Conservation (phyloP, 2,797 vertebrate genomes). For the Pygocentrus nattereri region DNA sequence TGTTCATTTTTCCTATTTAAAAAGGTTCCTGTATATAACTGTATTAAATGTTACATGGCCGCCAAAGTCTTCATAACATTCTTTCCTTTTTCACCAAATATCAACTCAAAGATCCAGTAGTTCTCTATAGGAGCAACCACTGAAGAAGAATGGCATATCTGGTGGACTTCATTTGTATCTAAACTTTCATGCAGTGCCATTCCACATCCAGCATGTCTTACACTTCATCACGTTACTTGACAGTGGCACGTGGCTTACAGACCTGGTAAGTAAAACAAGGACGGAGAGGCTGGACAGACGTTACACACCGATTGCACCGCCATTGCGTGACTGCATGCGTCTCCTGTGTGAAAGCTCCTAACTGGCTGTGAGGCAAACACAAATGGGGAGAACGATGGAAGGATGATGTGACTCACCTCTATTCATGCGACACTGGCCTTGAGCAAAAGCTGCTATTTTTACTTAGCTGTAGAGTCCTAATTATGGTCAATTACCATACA, state of each 20-base stretch:
- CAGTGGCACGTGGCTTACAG: constrained; percentile 28
- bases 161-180: not conserved
- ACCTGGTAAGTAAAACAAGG: constrained; percentile 26
- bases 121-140: not conserved
- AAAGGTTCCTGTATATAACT: no score
- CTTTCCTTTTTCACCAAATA: not conserved
- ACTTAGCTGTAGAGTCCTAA: constrained; percentile 34
- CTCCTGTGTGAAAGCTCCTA: constrained; percentile 23
- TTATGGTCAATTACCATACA: constrained; percentile 19
- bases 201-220: not conserved
- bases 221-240: constrained; percentile 25
- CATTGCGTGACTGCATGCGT: not conserved
- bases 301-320: not conserved
- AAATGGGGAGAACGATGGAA: constrained; percentile 36
- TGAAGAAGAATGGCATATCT: not conserved
- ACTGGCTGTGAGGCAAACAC: constrained; percentile 33
- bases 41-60: not conserved
- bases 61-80: not conserved
- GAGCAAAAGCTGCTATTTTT: constrained; percentile 42
- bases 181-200: no score
- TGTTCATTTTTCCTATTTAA: no score
- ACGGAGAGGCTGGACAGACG: not conserved
- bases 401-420: constrained; percentile 27
- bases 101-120: not conserved
- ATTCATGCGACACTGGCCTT: constrained; percentile 29